Evolutionary conservation across 1,140 invertebrate species (phyloP).

Genomic region (Procambarus virginalis): DNA sequence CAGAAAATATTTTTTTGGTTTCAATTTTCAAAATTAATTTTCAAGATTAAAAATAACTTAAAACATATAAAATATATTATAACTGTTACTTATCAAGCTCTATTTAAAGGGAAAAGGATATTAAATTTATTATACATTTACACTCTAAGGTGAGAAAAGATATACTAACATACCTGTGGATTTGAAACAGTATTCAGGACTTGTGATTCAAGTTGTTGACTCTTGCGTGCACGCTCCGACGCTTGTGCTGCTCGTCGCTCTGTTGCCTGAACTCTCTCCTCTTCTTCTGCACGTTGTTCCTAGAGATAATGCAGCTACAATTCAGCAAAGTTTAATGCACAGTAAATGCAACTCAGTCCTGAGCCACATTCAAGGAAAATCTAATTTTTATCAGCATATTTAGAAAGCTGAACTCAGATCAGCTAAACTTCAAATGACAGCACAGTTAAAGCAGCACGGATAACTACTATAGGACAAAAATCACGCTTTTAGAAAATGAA

Average conservation of each 20-base stretch:
- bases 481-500: too few species aligned
- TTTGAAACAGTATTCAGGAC: conserved; percentile 58
- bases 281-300: conserved; percentile 64
- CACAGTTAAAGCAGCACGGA: too few species aligned
- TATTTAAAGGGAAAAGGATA: neutral
- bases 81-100: neutral
- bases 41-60: too few species aligned
- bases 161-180: conserved; percentile 29
- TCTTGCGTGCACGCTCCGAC: conserved; percentile 57
- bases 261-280: conserved; percentile 59
- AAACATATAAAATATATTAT: too few species aligned
- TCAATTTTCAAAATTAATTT: too few species aligned
- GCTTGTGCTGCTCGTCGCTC: conserved; percentile 62
- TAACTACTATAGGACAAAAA: too few species aligned
- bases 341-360: too few species aligned
- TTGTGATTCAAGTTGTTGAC: conserved; percentile 61
- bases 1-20: too few species aligned
- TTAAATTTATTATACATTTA: neutral
- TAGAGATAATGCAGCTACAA: neutral
- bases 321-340: neutral
- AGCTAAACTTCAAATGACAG: too few species aligned
- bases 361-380: too few species aligned
- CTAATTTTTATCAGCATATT: too few species aligned
- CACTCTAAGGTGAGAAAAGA: neutral
- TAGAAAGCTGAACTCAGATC: too few species aligned